Conservation (phyloP, 1,140 invertebrate species). For the Drosophila pandora region DNA sequence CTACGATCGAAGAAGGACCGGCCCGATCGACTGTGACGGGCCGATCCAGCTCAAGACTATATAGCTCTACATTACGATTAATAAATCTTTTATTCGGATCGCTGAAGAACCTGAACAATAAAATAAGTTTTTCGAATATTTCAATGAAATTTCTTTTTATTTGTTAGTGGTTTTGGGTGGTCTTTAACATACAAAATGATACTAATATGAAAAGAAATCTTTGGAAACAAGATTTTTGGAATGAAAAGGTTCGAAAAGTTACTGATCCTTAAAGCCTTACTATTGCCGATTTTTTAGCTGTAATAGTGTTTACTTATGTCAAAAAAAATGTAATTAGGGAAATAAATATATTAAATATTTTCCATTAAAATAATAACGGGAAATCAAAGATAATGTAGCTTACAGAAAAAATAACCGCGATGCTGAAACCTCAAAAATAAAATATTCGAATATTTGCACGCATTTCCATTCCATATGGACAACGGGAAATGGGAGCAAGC, state of each 20-base stretch:
- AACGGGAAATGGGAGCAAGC: slow-evolving; percentile 36
- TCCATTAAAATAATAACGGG: neutral
- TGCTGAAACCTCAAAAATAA: slow-evolving; percentile 58
- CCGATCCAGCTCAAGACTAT: slow-evolving; percentile 65
- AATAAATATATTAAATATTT: neutral
- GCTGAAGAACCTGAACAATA: slow-evolving; percentile 70
- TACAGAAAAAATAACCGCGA: slow-evolving; percentile 1
- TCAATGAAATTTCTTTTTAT: slow-evolving; percentile 10
- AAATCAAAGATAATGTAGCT: slow-evolving; percentile 3
- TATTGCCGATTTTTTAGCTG: no score
- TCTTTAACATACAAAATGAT: no score
- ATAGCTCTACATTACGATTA: slow-evolving; percentile 74
- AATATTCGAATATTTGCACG: slow-evolving; percentile 58
- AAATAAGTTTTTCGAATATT: slow-evolving; percentile 74
- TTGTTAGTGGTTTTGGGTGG: neutral
- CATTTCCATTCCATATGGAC: slow-evolving; percentile 1
- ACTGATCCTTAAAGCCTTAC: no score
- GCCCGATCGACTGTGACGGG: slow-evolving; percentile 35
- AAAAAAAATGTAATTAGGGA: neutral
- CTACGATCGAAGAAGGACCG: slow-evolving; percentile 30
- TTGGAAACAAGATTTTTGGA: no score
- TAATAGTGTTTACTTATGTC: no score
- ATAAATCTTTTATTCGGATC: slow-evolving; percentile 69
- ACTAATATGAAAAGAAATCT: no score
- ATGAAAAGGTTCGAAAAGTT: no score